A percentile compares a stretch with the other conserved stretches of the same genome.
Conservation (phyloP, 1,140 invertebrate species). For the Cydia pomonella region DNA sequence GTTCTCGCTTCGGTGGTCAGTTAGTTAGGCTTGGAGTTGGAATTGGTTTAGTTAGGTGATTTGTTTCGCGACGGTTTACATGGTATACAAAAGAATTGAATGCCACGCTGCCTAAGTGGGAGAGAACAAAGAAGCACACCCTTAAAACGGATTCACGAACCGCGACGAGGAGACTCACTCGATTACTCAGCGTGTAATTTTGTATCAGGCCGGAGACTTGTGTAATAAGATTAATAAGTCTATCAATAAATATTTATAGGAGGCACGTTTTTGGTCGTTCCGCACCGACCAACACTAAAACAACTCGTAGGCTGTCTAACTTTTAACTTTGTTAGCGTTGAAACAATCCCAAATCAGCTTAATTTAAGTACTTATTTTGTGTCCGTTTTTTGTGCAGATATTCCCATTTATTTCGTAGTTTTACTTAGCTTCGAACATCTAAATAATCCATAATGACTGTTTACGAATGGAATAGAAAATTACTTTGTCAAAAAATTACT, state of each 20-base stretch:
- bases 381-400: background rate
- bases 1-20: constrained; percentile 10
- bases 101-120: constrained; percentile 44
- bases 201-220: constrained; percentile 53
- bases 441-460: too few species aligned
- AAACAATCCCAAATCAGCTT: background rate
- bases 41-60: background rate
- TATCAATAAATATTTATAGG: constrained; percentile 75
- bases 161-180: constrained; percentile 59
- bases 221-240: constrained; percentile 61
- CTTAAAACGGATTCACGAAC: constrained; percentile 56
- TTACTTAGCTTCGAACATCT: too few species aligned
- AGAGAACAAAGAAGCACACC: constrained; percentile 51
- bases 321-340: constrained; percentile 48
- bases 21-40: constrained; percentile 10
- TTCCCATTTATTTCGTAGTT: background rate
- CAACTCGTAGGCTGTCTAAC: constrained; percentile 53
- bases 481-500: too few species aligned
- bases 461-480: too few species aligned
- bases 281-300: constrained; percentile 62
- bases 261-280: constrained; percentile 62
- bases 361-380: background rate
- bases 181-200: constrained; percentile 73
- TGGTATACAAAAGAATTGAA: constrained; percentile 17
- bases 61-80: constrained; percentile 3